Evolutionary conservation across 2,888 invertebrate genomes (phyloP), one percentile per base, ranked within the genome.

Genomic region (Herminia tarsipennalis): DNA sequence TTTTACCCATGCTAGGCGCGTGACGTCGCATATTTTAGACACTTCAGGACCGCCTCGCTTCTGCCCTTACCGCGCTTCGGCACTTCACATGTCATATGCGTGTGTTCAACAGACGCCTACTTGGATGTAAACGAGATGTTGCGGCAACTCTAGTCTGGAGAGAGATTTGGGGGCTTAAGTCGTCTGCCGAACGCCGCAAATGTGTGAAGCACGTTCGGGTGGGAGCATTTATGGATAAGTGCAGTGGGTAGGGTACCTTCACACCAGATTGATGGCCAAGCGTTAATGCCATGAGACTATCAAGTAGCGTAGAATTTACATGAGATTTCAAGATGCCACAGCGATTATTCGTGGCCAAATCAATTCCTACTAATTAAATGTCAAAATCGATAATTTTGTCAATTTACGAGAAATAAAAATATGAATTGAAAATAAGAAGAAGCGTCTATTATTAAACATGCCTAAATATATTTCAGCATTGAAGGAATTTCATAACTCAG

Each of bases 11-110:
- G 32, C 46, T 38, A 37, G 40, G 50, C 28, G 43, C 71, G 63
- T 73, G 73, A 56, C 57, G 29, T 1, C 48, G 71, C 70, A 73
- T 73, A 71, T 59, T 60, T 56, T 57, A 63, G 47, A 45, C 40
- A 48, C 47, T 50, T 47, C 30, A 60, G 52, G 37, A 50, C 45
- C 59, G 54, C 57, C 61, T 55, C 59, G 54, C 57, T 59, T 55
- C 47, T 49, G 57, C 66, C 56, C 61, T 57, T 57, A 61, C 40
- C 58, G 50, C 56, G 44, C 34, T 30, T n/a, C n/a, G 28, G 29
- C 29, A 1, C 3, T 17, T 9, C 4, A 24, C 24, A 16, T 33
- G 25, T 36, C 25, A 18, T 35, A 4, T 28, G 32, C 33, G 17
- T 24, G 46, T 32, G 47, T 40, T 38, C 56, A 39, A 48, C 34